phyloP scores from a whole-genome alignment of 2,888 invertebrate species.

The Gibbula magus region DNA sequence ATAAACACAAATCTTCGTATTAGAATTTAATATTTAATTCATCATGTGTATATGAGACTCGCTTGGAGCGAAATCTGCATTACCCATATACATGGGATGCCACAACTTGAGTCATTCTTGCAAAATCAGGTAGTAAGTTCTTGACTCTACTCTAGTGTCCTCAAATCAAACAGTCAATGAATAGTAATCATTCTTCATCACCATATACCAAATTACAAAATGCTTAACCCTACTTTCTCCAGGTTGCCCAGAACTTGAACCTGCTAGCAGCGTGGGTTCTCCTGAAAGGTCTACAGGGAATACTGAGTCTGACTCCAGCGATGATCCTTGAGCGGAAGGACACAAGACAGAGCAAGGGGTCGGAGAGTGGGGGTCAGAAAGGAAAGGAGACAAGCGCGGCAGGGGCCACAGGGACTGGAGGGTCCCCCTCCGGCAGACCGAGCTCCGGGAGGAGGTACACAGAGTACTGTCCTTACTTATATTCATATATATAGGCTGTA shows the following conservation, averaged over 20 bases:
- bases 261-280: slow-evolving; percentile 92
- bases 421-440: slow-evolving; percentile 46
- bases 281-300: slow-evolving; percentile 87
- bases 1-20: too few relatives aligned
- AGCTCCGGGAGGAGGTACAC: slow-evolving; percentile 60
- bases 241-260: slow-evolving; percentile 85
- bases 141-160: too few relatives aligned
- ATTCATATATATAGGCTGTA: neutral
- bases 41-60: too few relatives aligned
- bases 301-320: slow-evolving; percentile 66
- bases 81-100: too few relatives aligned
- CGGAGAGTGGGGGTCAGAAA: slow-evolving; percentile 39
- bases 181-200: neutral
- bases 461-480: neutral
- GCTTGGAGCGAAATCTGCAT: too few relatives aligned
- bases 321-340: slow-evolving; percentile 67
- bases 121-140: too few relatives aligned
- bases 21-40: too few relatives aligned
- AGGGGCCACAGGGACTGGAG: neutral
- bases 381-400: slow-evolving; percentile 34
- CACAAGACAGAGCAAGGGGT: slow-evolving; percentile 39
- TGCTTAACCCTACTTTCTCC: neutral
- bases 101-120: too few relatives aligned
- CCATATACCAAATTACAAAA: neutral
- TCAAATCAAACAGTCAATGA: neutral